Base-by-base conservation (phyloP, 2,113 vertebrate genomes). In the Opisthocomus hoazin region DNA sequence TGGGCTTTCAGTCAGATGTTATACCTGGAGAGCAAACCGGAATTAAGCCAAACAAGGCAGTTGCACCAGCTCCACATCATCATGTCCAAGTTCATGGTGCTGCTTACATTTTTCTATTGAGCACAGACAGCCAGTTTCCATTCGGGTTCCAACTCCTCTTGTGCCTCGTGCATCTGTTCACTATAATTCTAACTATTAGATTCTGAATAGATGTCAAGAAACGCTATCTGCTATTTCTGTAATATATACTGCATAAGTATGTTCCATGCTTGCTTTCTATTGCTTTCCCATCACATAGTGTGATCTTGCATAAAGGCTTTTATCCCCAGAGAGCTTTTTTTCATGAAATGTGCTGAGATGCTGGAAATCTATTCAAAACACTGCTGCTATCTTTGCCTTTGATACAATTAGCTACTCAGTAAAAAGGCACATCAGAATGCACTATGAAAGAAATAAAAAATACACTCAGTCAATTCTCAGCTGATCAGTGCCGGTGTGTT, bases 331-430 rank as follows among this genome's bases (percentile, higher is more conserved):
- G 84, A 87, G 73, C n/a, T 78, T 92, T 82, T 69, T 17, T 85
- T 87, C 83, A 60, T 29, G 27, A 30, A 96, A 94, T 78, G 75
- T 77, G 82, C 54, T 87, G 86, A 97, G 89, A 85, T 75, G 58
- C 63, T 93, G 73, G 63, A 96, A 96, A 89, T 71, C 54, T 77
- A 95, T 78, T 71, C 93, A 87, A 91, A 89, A 86, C 87, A 95
- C 84, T 90, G 94, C 82, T 97, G 93, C 83, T 93, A 82, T 93
- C 79, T 96, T 73, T 80, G 96, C 92, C 96, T 97, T 84, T 95
- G 90, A 97, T 91, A 90, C 80, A 96, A 95, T 95, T 97, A 91
- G 92, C 74, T 95, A 84, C 56, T 95, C 71, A 74, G 57, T 75
- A 68, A 88, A 95, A 94, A 93, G 21, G 78, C 76, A 92, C 74